phyloP scores from a whole-genome alignment of 1,140 invertebrate genomes.

The Leptonema lineaticorne region DNA sequence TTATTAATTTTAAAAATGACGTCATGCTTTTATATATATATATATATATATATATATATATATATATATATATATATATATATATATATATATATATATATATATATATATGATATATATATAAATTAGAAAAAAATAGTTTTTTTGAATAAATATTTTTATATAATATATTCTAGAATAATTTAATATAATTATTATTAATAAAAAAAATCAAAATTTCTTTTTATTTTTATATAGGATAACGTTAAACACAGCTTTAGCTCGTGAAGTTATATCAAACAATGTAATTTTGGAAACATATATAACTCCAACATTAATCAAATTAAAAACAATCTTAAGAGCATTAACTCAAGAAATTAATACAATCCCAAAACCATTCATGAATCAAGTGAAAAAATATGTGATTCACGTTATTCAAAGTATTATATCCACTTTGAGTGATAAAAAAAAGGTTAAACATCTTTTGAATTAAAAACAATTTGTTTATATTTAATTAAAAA shows the following conservation, averaged over 20 bases:
- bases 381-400: constrained; percentile 41
- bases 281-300: constrained; percentile 51
- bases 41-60: too few species aligned
- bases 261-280: constrained; percentile 52
- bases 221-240: too few species aligned
- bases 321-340: constrained; percentile 44
- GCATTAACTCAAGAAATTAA: constrained; percentile 47
- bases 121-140: too few species aligned
- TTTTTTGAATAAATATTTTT: too few species aligned
- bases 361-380: constrained; percentile 41
- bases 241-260: constrained; percentile 51
- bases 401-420: constrained; percentile 46
- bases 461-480: background rate
- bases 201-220: too few species aligned
- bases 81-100: too few species aligned
- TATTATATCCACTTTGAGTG: constrained; percentile 46
- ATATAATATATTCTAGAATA: too few species aligned
- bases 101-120: too few species aligned
- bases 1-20: too few species aligned
- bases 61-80: too few species aligned
- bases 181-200: too few species aligned
- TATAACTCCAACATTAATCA: constrained; percentile 47
- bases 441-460: constrained; percentile 51
- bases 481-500: background rate
- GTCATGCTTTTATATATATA: too few species aligned